phyloP scores from a whole-genome alignment of 2,888 invertebrate species.

The Andrena bicolor region DNA sequence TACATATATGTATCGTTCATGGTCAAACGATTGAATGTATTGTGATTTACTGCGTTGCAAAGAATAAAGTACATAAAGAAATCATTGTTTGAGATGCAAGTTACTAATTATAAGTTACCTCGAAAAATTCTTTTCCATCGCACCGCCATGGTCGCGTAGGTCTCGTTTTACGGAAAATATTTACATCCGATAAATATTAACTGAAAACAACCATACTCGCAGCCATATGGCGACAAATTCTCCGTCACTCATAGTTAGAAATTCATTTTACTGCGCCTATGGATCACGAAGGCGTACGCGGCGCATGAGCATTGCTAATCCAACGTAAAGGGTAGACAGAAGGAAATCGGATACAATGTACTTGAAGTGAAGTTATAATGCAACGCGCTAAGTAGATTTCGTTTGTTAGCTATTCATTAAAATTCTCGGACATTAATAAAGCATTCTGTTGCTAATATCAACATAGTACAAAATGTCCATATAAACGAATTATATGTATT shows the following conservation, averaged over 20 bases:
- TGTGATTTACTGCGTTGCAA: neutral
- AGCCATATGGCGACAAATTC: slow-evolving; percentile 64
- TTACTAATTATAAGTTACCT: slow-evolving; percentile 49
- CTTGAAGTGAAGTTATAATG: slow-evolving; percentile 49
- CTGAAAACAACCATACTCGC: slow-evolving; percentile 66
- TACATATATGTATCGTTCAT: neutral
- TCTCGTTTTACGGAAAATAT: slow-evolving; percentile 64
- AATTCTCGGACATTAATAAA: too few species aligned
- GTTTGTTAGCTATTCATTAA: too few species aligned
- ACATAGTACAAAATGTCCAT: too few species aligned
- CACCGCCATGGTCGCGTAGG: slow-evolving; percentile 53
- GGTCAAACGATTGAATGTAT: too few species aligned
- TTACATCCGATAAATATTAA: slow-evolving; percentile 66
- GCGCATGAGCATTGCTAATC: slow-evolving; percentile 66
- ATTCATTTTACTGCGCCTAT: slow-evolving; percentile 68
- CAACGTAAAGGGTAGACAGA: slow-evolving; percentile 59
- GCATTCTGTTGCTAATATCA: too few species aligned
- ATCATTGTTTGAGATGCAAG: slow-evolving; percentile 2
- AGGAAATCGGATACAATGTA: slow-evolving; percentile 62
- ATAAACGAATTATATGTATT: neutral
- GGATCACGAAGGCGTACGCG: slow-evolving; percentile 56
- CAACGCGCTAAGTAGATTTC: slow-evolving; percentile 22
- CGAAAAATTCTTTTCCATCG: slow-evolving; percentile 52
- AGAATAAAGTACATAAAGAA: slow-evolving; percentile 3
- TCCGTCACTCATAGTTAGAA: slow-evolving; percentile 65